Conservation (phyloP, 2,797 vertebrate species). For the Tachyglossus aculeatus region DNA sequence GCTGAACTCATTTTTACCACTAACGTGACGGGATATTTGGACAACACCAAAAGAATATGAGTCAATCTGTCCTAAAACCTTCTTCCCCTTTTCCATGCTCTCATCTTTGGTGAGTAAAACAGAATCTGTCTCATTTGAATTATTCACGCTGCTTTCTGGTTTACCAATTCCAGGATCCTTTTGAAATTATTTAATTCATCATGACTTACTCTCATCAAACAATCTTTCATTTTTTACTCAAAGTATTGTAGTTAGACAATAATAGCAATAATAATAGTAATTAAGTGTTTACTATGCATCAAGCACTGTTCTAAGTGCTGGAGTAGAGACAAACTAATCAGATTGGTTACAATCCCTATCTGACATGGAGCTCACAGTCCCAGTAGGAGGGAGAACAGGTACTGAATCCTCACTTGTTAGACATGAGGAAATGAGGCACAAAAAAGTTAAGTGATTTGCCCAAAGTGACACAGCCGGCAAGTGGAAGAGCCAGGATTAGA, state of each 20-base stretch:
- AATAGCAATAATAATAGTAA: too few species aligned
- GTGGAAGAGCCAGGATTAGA: too few species aligned
- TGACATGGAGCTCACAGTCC: too few species aligned
- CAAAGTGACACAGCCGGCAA: too few species aligned
- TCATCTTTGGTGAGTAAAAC: slow-evolving; percentile 74
- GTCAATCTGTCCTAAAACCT: slow-evolving; percentile 69
- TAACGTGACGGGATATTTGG: slow-evolving; percentile 29
- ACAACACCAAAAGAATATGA: neutral
- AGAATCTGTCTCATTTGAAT: slow-evolving; percentile 77
- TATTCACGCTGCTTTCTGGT: slow-evolving; percentile 79
- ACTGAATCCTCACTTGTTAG: too few species aligned
- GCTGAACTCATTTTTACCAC: slow-evolving; percentile 52
- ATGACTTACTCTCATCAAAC: slow-evolving; percentile 55
- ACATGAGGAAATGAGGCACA: too few species aligned
- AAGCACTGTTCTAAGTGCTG: too few species aligned
- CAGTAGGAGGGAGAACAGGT: too few species aligned
- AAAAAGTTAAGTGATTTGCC: too few species aligned
- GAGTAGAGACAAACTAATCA: too few species aligned
- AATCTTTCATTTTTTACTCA: neutral
- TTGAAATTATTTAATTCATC: slow-evolving; percentile 72
- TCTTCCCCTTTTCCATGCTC: slow-evolving; percentile 72
- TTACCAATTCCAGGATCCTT: slow-evolving; percentile 64
- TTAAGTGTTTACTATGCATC: too few species aligned
- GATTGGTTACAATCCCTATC: too few species aligned
- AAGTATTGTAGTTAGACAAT: slow-evolving; percentile 2